phyloP scores from a whole-genome alignment of 1,140 invertebrate species.

The Drosophila saltans region DNA sequence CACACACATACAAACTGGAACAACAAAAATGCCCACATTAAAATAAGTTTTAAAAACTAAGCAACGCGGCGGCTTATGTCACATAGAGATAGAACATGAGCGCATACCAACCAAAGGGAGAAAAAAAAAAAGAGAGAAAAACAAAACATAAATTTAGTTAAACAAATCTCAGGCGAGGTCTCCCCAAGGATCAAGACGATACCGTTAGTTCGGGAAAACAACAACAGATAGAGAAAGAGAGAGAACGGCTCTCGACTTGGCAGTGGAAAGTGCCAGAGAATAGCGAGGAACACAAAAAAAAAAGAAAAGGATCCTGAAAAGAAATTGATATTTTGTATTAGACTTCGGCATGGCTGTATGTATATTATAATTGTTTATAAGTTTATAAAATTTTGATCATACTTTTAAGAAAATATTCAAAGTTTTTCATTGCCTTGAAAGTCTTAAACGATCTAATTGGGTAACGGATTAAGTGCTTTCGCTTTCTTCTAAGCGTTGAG shows the following conservation, averaged over 20 bases:
- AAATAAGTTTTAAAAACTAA: constrained; percentile 75
- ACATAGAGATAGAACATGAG: constrained; percentile 25
- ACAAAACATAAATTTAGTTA: constrained; percentile 67
- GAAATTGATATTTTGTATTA: too few relatives aligned
- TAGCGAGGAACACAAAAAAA: too few relatives aligned
- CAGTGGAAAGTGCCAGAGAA: neutral
- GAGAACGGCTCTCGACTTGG: constrained; percentile 1
- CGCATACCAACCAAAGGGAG: constrained; percentile 26
- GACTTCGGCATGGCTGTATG: too few relatives aligned
- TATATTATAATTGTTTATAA: too few relatives aligned
- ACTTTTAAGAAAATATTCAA: too few relatives aligned
- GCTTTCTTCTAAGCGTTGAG: too few relatives aligned
- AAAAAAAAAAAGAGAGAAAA: constrained; percentile 26
- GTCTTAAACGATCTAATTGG: too few relatives aligned
- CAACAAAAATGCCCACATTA: constrained; percentile 62
- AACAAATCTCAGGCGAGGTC: constrained; percentile 63
- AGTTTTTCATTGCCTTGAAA: too few relatives aligned
- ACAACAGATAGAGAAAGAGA: neutral
- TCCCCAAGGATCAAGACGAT: constrained; percentile 51
- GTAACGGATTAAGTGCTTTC: too few relatives aligned
- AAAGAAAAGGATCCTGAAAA: too few relatives aligned
- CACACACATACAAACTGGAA: constrained; percentile 20
- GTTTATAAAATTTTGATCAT: too few relatives aligned
- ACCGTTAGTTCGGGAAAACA: neutral
- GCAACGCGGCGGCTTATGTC: constrained; percentile 65